phyloP scores from a whole-genome alignment of 2,797 vertebrate species.

The Mycteria americana region DNA sequence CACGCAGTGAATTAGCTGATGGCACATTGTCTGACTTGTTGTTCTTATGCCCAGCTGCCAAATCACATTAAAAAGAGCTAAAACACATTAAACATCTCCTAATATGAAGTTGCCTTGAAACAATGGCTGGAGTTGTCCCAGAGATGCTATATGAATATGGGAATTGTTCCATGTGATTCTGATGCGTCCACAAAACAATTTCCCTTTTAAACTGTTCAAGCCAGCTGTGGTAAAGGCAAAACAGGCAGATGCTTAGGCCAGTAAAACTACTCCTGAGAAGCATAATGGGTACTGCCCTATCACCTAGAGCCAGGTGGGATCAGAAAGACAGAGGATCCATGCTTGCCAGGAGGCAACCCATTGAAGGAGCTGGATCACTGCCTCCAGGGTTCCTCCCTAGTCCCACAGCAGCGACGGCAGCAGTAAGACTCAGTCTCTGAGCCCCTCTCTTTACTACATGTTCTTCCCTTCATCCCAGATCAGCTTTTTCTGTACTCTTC shows the following conservation, averaged over 20 bases:
- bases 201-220: background rate
- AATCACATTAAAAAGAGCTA: background rate
- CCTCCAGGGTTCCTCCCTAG: background rate
- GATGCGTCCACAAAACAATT: background rate
- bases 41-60: background rate
- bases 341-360: background rate
- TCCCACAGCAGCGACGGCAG: background rate
- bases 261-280: background rate
- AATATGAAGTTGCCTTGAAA: conserved; percentile 23
- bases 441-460: background rate
- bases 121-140: conserved; percentile 50
- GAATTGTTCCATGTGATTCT: background rate
- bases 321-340: background rate
- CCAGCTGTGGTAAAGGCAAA: conserved; percentile 7
- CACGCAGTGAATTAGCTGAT: background rate
- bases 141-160: background rate
- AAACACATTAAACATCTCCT: conserved; percentile 9
- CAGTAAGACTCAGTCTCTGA: background rate
- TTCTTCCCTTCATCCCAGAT: background rate
- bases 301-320: background rate
- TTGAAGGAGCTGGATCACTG: background rate
- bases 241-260: background rate
- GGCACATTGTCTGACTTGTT: background rate
- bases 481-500: background rate
- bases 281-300: background rate